phyloP scores from a whole-genome alignment of 1,140 invertebrate species.

The Drosophila funebris region DNA sequence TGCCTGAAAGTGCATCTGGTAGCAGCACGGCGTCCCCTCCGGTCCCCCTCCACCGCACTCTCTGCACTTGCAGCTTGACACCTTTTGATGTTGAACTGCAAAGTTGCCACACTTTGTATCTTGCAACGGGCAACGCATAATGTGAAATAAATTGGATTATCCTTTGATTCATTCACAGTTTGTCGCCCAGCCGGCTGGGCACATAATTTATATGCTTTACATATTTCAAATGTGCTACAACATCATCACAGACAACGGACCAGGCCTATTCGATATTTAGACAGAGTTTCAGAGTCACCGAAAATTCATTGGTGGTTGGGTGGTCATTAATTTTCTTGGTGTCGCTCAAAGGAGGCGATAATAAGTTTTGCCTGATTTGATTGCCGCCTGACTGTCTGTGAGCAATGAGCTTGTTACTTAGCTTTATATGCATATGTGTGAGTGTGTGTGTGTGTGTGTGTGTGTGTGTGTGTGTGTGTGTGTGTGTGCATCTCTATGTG shows the following conservation, averaged over 20 bases:
- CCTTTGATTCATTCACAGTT: slow-evolving; percentile 83
- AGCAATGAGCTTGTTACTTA: slow-evolving; percentile 66
- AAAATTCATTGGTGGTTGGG: slow-evolving; percentile 17
- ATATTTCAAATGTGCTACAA: slow-evolving; percentile 70
- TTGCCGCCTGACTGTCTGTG: slow-evolving; percentile 63
- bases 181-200: slow-evolving; percentile 66
- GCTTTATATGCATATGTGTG: background rate
- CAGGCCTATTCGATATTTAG: background rate
- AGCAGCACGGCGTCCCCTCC: too few relatives aligned
- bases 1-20: slow-evolving; percentile 57
- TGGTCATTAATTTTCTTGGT: slow-evolving; percentile 79
- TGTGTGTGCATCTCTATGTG: background rate
- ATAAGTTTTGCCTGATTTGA: slow-evolving; percentile 80
- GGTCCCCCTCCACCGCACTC: background rate
- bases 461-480: background rate
- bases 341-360: slow-evolving; percentile 80
- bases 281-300: background rate
- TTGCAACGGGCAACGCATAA: slow-evolving; percentile 39
- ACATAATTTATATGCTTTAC: slow-evolving; percentile 82
- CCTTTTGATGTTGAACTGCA: slow-evolving; percentile 59
- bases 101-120: slow-evolving; percentile 28
- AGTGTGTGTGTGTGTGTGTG: background rate
- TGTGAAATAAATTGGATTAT: slow-evolving; percentile 83
- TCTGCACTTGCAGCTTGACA: slow-evolving; percentile 51
- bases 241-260: background rate